Conservation (phyloP, 2,888 invertebrate genomes). For the Bunonema sp. region DNA sequence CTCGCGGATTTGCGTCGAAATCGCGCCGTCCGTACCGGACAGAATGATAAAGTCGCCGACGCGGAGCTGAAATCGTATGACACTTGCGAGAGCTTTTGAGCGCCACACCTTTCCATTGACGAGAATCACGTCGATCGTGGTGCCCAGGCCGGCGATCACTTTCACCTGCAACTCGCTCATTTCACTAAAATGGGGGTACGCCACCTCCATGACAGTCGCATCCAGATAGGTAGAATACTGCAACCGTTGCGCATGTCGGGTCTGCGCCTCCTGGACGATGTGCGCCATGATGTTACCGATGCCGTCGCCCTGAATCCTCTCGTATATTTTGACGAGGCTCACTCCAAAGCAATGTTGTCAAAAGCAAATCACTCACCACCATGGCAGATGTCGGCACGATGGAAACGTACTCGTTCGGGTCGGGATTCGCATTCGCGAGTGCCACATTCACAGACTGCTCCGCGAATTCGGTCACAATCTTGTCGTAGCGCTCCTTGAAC, state of each 20-base stretch:
- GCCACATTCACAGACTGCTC: constrained; percentile 88
- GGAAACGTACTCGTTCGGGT: constrained; percentile 77
- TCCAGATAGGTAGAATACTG: constrained; percentile 77
- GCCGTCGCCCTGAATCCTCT: not conserved
- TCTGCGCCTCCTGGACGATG: constrained; percentile 80
- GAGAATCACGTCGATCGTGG: constrained; percentile 92
- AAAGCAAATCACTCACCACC: too few relatives aligned
- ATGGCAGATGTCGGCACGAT: constrained; percentile 93
- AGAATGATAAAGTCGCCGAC: constrained; percentile 86
- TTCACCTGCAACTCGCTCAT: constrained; percentile 57
- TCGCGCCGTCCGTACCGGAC: constrained; percentile 93
- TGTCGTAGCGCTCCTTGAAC: constrained; percentile 74
- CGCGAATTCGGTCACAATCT: constrained; percentile 77
- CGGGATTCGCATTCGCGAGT: constrained; percentile 84
- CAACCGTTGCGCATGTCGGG: constrained; percentile 68
- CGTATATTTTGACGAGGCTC: not conserved
- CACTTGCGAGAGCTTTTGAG: too few relatives aligned
- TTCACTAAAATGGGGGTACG: too few relatives aligned
- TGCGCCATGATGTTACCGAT: constrained; percentile 76
- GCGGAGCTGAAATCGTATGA: constrained; percentile 49
- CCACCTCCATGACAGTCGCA: constrained; percentile 52
- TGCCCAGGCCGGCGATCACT: constrained; percentile 85
- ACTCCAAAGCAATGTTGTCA: too few relatives aligned
- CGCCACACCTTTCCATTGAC: constrained; percentile 69
- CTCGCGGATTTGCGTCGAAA: constrained; percentile 87